phyloP scores from a whole-genome alignment of 2,797 vertebrate species.

The Meda fulgida region DNA sequence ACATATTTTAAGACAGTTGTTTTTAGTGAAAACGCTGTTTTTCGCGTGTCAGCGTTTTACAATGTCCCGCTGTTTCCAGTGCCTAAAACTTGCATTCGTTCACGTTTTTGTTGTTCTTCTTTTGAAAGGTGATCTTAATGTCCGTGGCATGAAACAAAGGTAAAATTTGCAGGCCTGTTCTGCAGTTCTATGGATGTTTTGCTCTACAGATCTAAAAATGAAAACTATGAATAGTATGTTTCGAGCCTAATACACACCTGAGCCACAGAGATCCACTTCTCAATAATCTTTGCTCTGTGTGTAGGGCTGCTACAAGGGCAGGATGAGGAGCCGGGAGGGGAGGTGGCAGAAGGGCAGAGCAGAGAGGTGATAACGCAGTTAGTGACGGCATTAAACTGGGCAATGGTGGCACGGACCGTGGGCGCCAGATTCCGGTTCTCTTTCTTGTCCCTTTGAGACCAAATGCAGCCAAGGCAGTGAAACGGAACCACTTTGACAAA shows the following conservation, averaged over 20 bases:
- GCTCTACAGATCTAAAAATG: background rate
- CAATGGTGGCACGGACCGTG: slow-evolving; percentile 87
- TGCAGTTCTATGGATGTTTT: background rate
- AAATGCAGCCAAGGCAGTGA: slow-evolving; percentile 89
- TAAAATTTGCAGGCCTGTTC: background rate
- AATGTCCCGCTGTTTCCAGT: background rate
- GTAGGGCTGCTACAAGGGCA: slow-evolving; percentile 63
- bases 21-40: background rate
- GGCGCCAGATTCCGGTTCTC: slow-evolving; percentile 78
- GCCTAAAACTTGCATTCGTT: background rate
- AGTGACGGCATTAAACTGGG: slow-evolving; percentile 88
- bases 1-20: no score
- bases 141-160: background rate
- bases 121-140: background rate
- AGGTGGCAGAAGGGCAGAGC: slow-evolving; percentile 70
- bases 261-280: slow-evolving; percentile 87
- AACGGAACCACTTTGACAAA: slow-evolving; percentile 82
- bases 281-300: slow-evolving; percentile 81
- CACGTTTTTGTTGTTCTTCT: background rate
- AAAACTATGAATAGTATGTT: background rate
- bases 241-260: slow-evolving; percentile 74
- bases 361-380: slow-evolving; percentile 87
- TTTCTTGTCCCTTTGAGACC: slow-evolving; percentile 91
- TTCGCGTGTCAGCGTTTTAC: background rate
- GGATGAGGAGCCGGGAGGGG: slow-evolving; percentile 62